A percentile compares a stretch with the other conserved stretches of the same genome.
These are phyloP conservation scores for Hoplias malabaricus DNA, from an alignment of 2,113 vertebrate genomes.

Conservation along the genomic window DNA sequence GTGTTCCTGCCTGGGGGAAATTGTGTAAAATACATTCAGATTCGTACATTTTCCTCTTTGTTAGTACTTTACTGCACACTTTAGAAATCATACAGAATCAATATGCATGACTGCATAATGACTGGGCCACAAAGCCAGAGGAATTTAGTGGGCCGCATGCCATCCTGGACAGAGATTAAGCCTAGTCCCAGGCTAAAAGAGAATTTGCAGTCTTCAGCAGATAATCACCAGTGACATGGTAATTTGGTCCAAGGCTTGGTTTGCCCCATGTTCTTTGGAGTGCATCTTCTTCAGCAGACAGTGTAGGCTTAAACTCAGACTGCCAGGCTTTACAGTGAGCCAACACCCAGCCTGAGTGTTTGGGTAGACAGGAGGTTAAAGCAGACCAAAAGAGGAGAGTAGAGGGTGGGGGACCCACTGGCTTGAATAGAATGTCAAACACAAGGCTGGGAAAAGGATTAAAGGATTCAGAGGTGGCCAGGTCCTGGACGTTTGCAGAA, in stretches of 20 bases:
- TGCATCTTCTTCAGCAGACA: neutral
- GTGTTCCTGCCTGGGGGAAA: no score
- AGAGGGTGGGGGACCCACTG: conserved; percentile 26
- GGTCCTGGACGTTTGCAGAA: neutral
- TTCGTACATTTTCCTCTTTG: neutral
- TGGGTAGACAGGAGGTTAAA: conserved; percentile 54
- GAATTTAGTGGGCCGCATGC: neutral
- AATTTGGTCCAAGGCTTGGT: neutral
- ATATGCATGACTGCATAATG: neutral
- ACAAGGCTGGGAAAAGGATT: neutral
- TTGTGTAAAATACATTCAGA: neutral
- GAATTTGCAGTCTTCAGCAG: neutral
- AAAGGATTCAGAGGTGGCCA: conserved; percentile 7
- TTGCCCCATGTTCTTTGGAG: neutral
- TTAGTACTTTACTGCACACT: neutral
- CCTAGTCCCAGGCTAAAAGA: neutral
- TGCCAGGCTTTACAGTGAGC: conserved; percentile 29
- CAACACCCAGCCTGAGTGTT: conserved; percentile 57
- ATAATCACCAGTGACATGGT: neutral
- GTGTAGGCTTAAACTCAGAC: conserved; percentile 37
- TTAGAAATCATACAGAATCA: neutral
- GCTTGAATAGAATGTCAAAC: conserved; percentile 31
- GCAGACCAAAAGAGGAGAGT: conserved; percentile 16
- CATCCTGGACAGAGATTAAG: neutral
- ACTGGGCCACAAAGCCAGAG: neutral